Percentiles rank a stretch among this genome's conserved stretches.
Conservation (phyloP, 2,888 invertebrate genomes). For the Melikaiella ostensackeni region DNA sequence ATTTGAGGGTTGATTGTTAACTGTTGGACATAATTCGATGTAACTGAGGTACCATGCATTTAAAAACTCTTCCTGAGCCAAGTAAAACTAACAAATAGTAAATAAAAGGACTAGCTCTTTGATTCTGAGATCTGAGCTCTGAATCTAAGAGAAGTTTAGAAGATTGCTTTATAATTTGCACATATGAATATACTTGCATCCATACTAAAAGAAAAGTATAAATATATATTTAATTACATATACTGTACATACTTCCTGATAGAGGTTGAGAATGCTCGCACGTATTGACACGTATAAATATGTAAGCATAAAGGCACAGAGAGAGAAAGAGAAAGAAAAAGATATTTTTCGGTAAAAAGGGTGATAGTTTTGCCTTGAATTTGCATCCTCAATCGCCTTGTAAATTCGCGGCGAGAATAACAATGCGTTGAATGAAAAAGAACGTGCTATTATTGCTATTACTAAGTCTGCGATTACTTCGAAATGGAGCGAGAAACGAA, state of each 20-base stretch:
- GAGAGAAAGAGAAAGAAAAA: constrained; percentile 48
- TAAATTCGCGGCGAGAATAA: constrained; percentile 58
- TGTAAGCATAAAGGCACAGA: constrained; percentile 49
- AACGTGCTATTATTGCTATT: constrained; percentile 61
- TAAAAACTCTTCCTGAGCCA: constrained; percentile 32
- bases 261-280: constrained; percentile 50
- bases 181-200: constrained; percentile 50
- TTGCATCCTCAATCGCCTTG: constrained; percentile 66
- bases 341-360: constrained; percentile 55
- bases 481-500: constrained; percentile 55
- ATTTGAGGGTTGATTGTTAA: constrained; percentile 6
- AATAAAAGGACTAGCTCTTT: neutral
- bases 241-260: constrained; percentile 61
- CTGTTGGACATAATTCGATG: neutral
- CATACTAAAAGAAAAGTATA: constrained; percentile 45
- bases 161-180: constrained; percentile 59
- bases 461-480: constrained; percentile 54
- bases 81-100: constrained; percentile 9
- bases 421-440: constrained; percentile 52
- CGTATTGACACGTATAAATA: constrained; percentile 50
- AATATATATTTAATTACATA: constrained; percentile 54
- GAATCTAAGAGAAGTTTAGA: constrained; percentile 16
- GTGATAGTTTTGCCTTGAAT: constrained; percentile 70
- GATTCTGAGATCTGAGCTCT: neutral
- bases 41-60: constrained; percentile 9